Percentiles rank a stretch among this genome's conserved stretches.
phyloP scores from a whole-genome alignment of 2,113 vertebrate genomes.

The human (Homo sapiens) region GRCh38 chr7:12335501-12336000 shows the following conservation, averaged over 20 bases:
- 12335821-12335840: background rate
- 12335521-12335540: too few species aligned
- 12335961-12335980: background rate
- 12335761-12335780: background rate
- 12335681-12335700: too few species aligned
- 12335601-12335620: accelerated
- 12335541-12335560: accelerated
- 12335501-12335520: too few species aligned
- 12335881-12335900: background rate
- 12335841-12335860: background rate
- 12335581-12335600: too few species aligned
- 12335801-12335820: background rate
- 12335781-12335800: background rate
- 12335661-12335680: too few species aligned
- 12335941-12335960: background rate
- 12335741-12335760: background rate
- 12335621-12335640: too few species aligned
- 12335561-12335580: too few species aligned
- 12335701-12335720: too few species aligned
- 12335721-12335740: too few species aligned
- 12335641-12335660: too few species aligned
- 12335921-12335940: background rate
- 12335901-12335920: background rate
- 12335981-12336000: background rate
- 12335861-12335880: background rate